These are phyloP conservation scores for Trinectes maculatus DNA, from an alignment of 2,113 vertebrate species.

Conservation along the genomic window DNA sequence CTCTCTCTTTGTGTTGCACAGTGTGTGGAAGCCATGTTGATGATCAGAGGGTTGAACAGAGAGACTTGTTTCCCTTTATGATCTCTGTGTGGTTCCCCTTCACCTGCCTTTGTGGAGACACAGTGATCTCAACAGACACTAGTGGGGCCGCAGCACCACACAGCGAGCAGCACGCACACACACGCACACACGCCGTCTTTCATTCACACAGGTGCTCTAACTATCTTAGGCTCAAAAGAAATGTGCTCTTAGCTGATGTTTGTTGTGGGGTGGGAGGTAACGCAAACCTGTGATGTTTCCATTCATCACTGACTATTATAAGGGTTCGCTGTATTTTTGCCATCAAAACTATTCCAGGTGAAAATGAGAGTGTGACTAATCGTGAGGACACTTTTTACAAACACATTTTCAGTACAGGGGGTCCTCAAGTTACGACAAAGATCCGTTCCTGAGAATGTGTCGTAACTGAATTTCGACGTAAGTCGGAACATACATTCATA, in stretches of 20 bases:
- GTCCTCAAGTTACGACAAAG: too few species aligned
- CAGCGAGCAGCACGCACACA: slow-evolving; percentile 51
- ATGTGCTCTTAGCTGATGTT: not conserved
- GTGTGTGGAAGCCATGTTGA: slow-evolving; percentile 43
- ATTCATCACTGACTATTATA: not conserved
- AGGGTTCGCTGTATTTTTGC: not conserved
- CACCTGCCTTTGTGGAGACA: slow-evolving; percentile 56
- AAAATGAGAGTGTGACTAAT: slow-evolving; percentile 16
- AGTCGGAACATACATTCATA: too few species aligned
- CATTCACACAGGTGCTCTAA: slow-evolving; percentile 26
- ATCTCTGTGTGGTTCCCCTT: slow-evolving; percentile 61
- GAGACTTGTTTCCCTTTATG: slow-evolving; percentile 59
- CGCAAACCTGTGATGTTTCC: slow-evolving; percentile 1
- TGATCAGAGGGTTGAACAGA: slow-evolving; percentile 60
- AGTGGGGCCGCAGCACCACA: slow-evolving; percentile 48
- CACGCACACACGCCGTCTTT: slow-evolving; percentile 11
- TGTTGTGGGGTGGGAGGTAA: not conserved
- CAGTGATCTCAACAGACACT: slow-evolving; percentile 48
- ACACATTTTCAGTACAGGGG: too few species aligned
- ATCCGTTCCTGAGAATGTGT: too few species aligned
- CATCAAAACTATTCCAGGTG: not conserved
- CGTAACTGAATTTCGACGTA: too few species aligned
- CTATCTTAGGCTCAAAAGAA: too few species aligned
- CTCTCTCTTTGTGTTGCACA: slow-evolving; percentile 20
- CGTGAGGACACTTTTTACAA: slow-evolving; percentile 5